Percentiles rank a stretch among this genome's conserved stretches.
These are phyloP conservation scores for Agelaius phoeniceus DNA, from an alignment of 2,113 vertebrate species.

Conservation along the genomic window DNA sequence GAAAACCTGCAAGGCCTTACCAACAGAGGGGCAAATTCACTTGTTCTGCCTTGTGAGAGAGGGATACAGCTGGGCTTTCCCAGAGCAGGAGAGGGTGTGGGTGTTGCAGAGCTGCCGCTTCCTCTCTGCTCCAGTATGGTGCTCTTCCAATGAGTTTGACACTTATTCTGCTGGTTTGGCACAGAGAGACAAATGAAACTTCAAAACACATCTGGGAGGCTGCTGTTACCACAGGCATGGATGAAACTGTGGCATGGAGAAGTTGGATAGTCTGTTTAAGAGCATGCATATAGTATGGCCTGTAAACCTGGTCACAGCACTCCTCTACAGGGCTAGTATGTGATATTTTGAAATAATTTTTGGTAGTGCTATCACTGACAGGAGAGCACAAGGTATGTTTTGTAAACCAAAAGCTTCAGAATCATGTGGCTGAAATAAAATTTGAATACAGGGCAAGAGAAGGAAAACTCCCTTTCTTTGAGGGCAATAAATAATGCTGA, in stretches of 20 bases:
- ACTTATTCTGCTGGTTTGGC: not conserved
- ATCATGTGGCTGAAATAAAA: not conserved
- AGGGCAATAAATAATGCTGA: not conserved
- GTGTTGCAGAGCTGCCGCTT: not conserved
- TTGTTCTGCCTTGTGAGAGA: not conserved
- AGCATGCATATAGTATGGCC: rapidly evolving
- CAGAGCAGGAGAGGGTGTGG: not conserved
- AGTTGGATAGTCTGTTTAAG: not conserved
- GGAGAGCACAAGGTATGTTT: not conserved
- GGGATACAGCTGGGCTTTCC: not conserved
- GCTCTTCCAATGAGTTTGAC: not conserved
- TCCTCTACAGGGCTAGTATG: not conserved
- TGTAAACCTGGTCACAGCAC: not conserved
- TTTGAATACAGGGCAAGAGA: not conserved
- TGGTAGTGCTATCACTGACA: not conserved
- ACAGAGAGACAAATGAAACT: not conserved
- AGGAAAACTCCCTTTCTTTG: not conserved
- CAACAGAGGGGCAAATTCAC: not conserved
- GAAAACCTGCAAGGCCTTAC: not conserved
- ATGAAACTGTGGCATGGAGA: not conserved
- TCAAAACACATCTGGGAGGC: not conserved
- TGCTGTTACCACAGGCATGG: not conserved
- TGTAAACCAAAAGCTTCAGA: not conserved
- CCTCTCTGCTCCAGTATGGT: rapidly evolving
- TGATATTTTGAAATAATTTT: not conserved